Evolutionary conservation across 2,797 vertebrate species (phyloP), one percentile per base, ranked within the genome.

Genomic region (Sciaenops ocellatus): DNA sequence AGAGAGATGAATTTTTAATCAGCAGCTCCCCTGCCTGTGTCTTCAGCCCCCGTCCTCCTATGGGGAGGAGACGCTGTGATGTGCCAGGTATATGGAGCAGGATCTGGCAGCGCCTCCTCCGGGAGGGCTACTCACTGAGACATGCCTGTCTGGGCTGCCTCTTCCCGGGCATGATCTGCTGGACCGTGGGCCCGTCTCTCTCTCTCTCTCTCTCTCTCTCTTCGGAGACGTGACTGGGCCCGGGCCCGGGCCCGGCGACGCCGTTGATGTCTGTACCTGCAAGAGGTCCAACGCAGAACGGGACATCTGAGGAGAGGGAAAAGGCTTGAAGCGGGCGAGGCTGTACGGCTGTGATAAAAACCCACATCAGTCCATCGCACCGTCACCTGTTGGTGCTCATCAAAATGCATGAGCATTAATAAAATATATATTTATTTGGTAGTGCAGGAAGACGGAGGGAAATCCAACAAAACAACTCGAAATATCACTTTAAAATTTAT

Each of bases 1-100:
- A 93, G 84, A 89, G 85, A 86, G 87, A 94, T 94, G 91, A 91
- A 93, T 95, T 93, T 95, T 94, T 93, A 92, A 94, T 95, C 90
- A 94, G 88, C 86, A 63, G 85, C 85, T 88, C 89, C 34, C 77
- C 87, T 79, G 89, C 91, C 78, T 76, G 88, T 72, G 83, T 91
- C 92, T 93, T 86, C 92, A 80, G 89, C 77, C 78, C 17, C 74
- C 20, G 81, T 38, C 88, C 82, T 89, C 87, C 84, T 87, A 79
- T 83, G 85, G 87, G 84, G 87, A 78, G 76, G 50, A 56, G 76
- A 72, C 18, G 76, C 85, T 82, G 76, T 75, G 86, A 88, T 86
- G 82, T 88, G 91, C 85, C 92, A 93, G 89, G 88, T 91, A 89
- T 76, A 55, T 52, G 87, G 78, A 82, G 84, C 69, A 56, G 59